Conservation (phyloP, 2,888 invertebrate genomes). For the Endotricha flammealis region DNA sequence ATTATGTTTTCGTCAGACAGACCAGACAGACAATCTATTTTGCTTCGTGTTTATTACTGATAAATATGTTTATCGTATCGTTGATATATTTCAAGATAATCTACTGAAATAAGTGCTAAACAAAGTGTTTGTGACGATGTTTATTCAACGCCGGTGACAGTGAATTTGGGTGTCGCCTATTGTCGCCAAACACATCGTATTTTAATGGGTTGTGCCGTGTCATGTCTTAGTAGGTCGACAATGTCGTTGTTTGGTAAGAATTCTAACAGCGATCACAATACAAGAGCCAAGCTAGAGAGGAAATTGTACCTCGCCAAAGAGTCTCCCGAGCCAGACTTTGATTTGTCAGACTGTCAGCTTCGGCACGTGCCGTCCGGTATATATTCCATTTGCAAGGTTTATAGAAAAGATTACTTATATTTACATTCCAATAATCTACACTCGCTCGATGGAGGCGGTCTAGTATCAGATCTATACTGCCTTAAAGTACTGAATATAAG, state of each 20-base stretch:
- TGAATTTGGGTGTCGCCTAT: conserved; percentile 20
- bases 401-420: conserved; percentile 84
- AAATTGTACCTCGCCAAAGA: conserved; percentile 79
- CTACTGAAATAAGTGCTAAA: not conserved
- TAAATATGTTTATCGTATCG: not conserved
- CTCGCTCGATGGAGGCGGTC: conserved; percentile 84
- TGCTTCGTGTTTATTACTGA: too few relatives aligned
- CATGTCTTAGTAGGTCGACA: conserved; percentile 53
- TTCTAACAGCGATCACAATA: conserved; percentile 39
- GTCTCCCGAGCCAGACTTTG: conserved; percentile 89
- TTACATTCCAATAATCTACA: conserved; percentile 83
- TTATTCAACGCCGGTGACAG: conserved; percentile 33
- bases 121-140: conserved; percentile 27
- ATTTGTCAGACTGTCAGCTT: conserved; percentile 87
- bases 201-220: conserved; percentile 71
- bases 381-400: conserved; percentile 88
- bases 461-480: conserved; percentile 82
- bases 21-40: too few relatives aligned
- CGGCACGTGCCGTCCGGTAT: conserved; percentile 86
- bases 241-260: conserved; percentile 67
- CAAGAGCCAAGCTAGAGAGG: conserved; percentile 54
- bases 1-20: too few relatives aligned
- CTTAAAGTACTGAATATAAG: conserved; percentile 83
- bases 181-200: too few relatives aligned
- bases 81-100: not conserved